Conservation (phyloP, 2,888 invertebrate species). For the Labia minor region DNA sequence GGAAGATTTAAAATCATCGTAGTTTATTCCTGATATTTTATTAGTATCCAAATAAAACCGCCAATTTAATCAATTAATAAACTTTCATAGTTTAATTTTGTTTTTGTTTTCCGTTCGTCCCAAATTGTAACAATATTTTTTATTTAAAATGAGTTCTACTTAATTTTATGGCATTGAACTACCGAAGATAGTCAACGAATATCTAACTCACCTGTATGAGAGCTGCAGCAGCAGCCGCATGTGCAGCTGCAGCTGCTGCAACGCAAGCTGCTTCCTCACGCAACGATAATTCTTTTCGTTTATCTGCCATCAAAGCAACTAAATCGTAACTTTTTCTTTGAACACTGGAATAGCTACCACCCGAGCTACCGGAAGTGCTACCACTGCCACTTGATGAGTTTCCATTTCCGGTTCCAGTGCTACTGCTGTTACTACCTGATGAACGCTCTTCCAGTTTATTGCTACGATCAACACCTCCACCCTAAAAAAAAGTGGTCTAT, state of each 20-base stretch:
- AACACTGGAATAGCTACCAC: slow-evolving; percentile 21
- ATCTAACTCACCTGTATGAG: neutral
- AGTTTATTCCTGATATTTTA: too few relatives aligned
- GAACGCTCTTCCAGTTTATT: slow-evolving; percentile 17
- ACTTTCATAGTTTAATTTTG: too few relatives aligned
- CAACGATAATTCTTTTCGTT: slow-evolving; percentile 68
- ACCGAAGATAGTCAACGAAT: too few relatives aligned
- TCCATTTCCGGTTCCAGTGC: neutral
- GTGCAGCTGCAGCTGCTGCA: slow-evolving; percentile 36
- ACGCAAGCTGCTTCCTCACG: slow-evolving; percentile 54
- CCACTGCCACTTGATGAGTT: neutral
- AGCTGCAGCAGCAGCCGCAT: slow-evolving; percentile 35
- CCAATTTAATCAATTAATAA: too few relatives aligned
- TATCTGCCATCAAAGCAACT: slow-evolving; percentile 85
- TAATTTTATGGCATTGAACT: too few relatives aligned
- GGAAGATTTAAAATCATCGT: too few relatives aligned
- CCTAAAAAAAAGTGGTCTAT: neutral
- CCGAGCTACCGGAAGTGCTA: slow-evolving; percentile 16
- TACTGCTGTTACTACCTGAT: neutral
- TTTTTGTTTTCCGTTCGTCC: too few relatives aligned
- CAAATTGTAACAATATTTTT: too few relatives aligned
- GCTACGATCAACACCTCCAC: slow-evolving; percentile 15
- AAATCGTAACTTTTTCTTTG: slow-evolving; percentile 51
- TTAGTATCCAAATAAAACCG: too few relatives aligned
- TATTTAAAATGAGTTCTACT: too few relatives aligned